Evolutionary conservation across 2,113 vertebrate species (phyloP).

Genomic region (Miniopterus natalensis): DNA sequence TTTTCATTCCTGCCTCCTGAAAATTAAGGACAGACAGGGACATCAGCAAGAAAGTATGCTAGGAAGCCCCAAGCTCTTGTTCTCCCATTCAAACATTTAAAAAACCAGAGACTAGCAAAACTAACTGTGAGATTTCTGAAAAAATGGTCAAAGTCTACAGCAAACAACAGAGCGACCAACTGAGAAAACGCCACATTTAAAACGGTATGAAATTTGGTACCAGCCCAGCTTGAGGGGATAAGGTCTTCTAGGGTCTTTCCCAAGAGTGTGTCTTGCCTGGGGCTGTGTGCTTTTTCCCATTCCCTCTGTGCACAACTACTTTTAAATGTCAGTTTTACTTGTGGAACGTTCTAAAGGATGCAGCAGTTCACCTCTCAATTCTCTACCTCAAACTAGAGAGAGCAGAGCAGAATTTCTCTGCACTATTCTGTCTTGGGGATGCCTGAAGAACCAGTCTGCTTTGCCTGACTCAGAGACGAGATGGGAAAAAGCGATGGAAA

Average conservation of each 20-base stretch:
- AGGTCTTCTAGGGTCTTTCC: background rate
- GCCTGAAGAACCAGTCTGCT: background rate
- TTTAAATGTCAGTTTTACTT: background rate
- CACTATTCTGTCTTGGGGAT: background rate
- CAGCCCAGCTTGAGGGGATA: background rate
- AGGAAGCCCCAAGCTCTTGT: background rate
- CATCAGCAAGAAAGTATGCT: background rate
- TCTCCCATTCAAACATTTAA: background rate
- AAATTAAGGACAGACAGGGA: background rate
- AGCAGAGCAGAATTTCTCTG: background rate
- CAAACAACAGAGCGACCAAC: background rate
- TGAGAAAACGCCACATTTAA: background rate
- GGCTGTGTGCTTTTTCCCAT: background rate
- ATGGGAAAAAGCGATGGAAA: background rate
- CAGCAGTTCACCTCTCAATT: background rate
- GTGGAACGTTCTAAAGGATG: background rate
- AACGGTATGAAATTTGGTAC: background rate
- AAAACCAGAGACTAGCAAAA: background rate
- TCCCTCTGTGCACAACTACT: background rate
- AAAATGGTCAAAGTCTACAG: background rate
- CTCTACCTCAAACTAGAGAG: background rate
- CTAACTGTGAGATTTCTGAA: background rate
- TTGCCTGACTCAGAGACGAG: background rate
- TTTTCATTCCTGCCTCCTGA: conserved; percentile 44
- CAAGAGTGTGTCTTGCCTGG: background rate